Conservation (phyloP, 2,113 vertebrate species). For the Salminus brasiliensis region DNA sequence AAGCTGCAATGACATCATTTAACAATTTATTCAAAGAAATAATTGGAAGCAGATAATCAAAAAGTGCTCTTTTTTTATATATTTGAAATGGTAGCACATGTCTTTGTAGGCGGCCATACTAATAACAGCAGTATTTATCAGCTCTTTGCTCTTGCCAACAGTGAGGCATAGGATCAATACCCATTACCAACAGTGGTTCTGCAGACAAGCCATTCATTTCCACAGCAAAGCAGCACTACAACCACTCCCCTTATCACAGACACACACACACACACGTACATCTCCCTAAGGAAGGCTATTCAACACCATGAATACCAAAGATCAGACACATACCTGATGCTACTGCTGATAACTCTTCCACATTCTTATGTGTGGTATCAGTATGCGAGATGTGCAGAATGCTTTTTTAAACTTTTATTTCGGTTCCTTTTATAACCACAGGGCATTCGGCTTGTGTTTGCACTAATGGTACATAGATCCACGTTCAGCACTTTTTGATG, state of each 20-base stretch:
- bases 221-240: conserved; percentile 42
- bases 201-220: conserved; percentile 57
- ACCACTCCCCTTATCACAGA: background rate
- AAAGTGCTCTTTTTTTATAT: background rate
- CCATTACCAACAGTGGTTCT: conserved; percentile 54
- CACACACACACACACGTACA: conserved; percentile 11
- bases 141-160: conserved; percentile 35
- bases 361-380: background rate
- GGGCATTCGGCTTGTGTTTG: background rate
- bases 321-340: background rate
- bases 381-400: no score
- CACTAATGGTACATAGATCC: background rate
- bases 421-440: background rate
- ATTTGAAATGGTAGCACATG: background rate
- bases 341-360: background rate
- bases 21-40: background rate
- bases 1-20: background rate
- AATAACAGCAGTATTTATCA: conserved; percentile 40
- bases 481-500: background rate
- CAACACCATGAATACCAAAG: conserved; percentile 30
- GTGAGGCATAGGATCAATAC: conserved; percentile 55
- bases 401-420: no score
- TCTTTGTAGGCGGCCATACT: conserved; percentile 5
- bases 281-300: conserved; percentile 14
- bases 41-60: background rate